Base-by-base conservation (phyloP, 2,888 invertebrate species). In the Germaria angustata region DNA sequence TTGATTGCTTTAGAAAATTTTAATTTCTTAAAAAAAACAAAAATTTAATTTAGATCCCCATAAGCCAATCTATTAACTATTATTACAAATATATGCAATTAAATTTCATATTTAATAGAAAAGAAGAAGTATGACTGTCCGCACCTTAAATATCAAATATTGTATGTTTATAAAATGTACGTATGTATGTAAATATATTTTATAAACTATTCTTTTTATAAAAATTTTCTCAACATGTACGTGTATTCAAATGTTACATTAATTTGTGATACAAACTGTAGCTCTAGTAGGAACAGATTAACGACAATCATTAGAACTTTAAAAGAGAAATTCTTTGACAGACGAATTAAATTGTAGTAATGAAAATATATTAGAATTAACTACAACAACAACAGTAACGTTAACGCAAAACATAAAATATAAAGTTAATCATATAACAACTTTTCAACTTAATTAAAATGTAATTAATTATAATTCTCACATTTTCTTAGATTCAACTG, bases 391-490 rank as follows among this genome's bases (percentile, higher is more conserved):
- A 49, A 55, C 11, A 51, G 11, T 51, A 53, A 49, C 7, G 68
- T 44, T 32, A 49, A 46, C 24, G 17, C 49, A 22, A 75, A 65
- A 61, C 24, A 49, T 20, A 72, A 66, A 34, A 51, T 11, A 57
- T 32, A 49, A 51, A 39, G 20, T 53, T 51, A 44, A 68, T 46
- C 36, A 77, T 78, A 61, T 39, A 66, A 68, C 46, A 73, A 81
- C 78, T 71, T 65, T 75, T 39, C 28, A 81, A 84, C 76, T 69
- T 53, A 82, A 61, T 76, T 44, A 78, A 72, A 71, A 80, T 22
- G 46, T 83, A 84, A 82, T 83, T 82, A 80, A 80, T 76, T 81
- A 80, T 75, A 79, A 80, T 80, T 84, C 86, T 86, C 86, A 86
- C 86, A 81, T 85, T 80, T 82, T 76, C 79, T 80, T 80, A 73